Evolutionary conservation across 2,113 vertebrate genomes (phyloP), one percentile per base, ranked within the genome.

Genomic region (Apistogramma diplotaenia): DNA sequence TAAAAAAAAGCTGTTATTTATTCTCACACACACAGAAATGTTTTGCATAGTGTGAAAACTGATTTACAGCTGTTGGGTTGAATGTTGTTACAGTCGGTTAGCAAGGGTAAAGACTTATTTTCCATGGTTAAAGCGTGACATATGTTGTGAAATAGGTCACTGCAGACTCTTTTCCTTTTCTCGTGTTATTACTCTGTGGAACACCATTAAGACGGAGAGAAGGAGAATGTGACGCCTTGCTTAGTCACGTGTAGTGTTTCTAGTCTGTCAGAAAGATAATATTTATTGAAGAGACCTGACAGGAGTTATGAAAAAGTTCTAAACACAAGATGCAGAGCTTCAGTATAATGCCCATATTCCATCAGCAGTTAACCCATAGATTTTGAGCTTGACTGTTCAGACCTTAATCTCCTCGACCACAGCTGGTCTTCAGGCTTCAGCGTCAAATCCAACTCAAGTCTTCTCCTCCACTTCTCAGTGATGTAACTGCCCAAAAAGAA

Each of bases 131-230:
- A 85, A 83, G 78, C 84, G 29, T 88, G 85, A 89, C 88, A 90
- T 82, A 77, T 83, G 87, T 90, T 91, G 76, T 88, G 79, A 90
- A 91, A 85, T 88, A 90, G 89, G 86, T 89, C 82, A 89, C 80
- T 81, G 85, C 85, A 76, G 81, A 78, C 73, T 85, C 49, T 82
- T 84, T 92, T 84, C 70, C 46, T 80, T 83, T 86, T 72, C 77
- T 86, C 11, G 9, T 82, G 78, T 84, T 84, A 86, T 89, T 88
- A 70, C 84, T 86, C 81, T 55, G 23, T 81, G 85, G 81, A 91
- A 87, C 78, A 58, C 72, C 89, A 79, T 89, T 83, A 87, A 90
- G 35, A 33, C 72, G 71, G 58, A 35, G 40, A 76, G 65, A 65
- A 81, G 73, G 71, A 19, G 80, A 75, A 84, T 62, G 13, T 79